These are phyloP conservation scores for Symphodus melops DNA, from an alignment of 2,113 vertebrate species.

Conservation along the genomic window DNA sequence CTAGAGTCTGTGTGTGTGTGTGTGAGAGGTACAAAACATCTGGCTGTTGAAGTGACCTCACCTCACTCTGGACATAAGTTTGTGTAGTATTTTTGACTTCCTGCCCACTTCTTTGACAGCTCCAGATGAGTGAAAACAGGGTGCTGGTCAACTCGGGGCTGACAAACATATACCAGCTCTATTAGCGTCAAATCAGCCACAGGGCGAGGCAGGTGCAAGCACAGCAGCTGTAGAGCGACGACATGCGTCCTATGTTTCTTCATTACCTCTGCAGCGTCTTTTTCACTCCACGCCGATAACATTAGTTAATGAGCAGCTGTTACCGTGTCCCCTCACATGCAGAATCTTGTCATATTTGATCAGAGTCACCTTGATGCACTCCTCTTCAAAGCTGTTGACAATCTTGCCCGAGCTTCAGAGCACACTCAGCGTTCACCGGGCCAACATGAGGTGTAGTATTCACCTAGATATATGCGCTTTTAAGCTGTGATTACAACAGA, in stretches of 20 bases:
- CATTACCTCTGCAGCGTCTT: slow-evolving; percentile 59
- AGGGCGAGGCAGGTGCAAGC: slow-evolving; percentile 26
- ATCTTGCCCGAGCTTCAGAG: slow-evolving; percentile 40
- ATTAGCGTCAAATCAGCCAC: slow-evolving; percentile 57
- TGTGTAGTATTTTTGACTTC: slow-evolving; percentile 8
- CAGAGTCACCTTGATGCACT: slow-evolving; percentile 53
- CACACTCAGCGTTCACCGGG: slow-evolving; percentile 1
- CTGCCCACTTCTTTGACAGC: slow-evolving; percentile 18
- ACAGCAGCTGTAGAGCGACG: slow-evolving; percentile 52
- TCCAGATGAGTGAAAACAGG: slow-evolving; percentile 37
- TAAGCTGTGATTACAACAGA: not conserved
- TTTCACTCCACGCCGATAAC: slow-evolving; percentile 60
- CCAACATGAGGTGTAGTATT: not conserved
- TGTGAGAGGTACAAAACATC: slow-evolving; percentile 2
- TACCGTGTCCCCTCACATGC: slow-evolving; percentile 47
- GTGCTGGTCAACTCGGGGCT: slow-evolving; percentile 9
- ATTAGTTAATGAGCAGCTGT: slow-evolving; percentile 75
- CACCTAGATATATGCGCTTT: not conserved
- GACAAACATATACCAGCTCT: slow-evolving; percentile 44
- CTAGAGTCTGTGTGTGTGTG: slow-evolving; percentile 65
- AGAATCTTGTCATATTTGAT: slow-evolving; percentile 67
- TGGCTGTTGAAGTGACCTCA: not conserved
- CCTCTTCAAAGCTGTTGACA: slow-evolving; percentile 54
- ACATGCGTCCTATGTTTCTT: slow-evolving; percentile 67
- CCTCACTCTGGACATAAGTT: not conserved